Evolutionary conservation across 2,797 vertebrate species (phyloP).

Genomic region (Halcyon chelicuti): DNA sequence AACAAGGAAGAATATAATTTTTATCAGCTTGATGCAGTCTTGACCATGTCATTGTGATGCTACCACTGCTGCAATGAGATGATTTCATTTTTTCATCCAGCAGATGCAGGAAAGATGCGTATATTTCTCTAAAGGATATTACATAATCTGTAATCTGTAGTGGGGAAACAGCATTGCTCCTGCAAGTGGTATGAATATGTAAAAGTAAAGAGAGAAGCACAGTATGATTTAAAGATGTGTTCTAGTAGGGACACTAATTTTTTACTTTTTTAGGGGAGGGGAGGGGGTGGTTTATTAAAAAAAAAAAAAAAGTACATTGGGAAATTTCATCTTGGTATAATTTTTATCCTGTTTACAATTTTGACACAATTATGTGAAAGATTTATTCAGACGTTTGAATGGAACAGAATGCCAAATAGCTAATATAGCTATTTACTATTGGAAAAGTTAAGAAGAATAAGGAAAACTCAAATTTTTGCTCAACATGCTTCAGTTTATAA

Average conservation of each 20-base stretch:
- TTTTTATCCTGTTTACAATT: neutral
- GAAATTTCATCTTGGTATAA: neutral
- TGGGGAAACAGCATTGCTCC: conserved; percentile 25
- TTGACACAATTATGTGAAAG: neutral
- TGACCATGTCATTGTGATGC: conserved; percentile 48
- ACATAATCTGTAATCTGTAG: conserved; percentile 56
- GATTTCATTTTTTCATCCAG: conserved; percentile 58
- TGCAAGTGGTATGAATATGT: conserved; percentile 16
- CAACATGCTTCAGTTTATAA: neutral
- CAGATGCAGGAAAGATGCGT: conserved; percentile 41
- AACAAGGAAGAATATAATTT: conserved; percentile 28
- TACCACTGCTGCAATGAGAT: conserved; percentile 43
- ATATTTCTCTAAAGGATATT: conserved; percentile 33
- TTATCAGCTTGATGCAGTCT: conserved; percentile 60
- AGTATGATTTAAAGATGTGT: neutral
- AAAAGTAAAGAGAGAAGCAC: conserved; percentile 13
- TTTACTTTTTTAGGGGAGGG: neutral
- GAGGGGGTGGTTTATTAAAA: no score
- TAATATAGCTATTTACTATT: neutral
- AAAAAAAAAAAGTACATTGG: neutral
- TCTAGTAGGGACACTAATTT: neutral
- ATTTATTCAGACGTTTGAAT: neutral
- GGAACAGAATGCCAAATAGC: neutral
- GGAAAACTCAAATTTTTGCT: neutral
- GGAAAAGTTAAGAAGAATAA: neutral